Evolutionary conservation across 2,113 vertebrate genomes (phyloP).

Genomic region (Hypocryptadius cinnamomeus): DNA sequence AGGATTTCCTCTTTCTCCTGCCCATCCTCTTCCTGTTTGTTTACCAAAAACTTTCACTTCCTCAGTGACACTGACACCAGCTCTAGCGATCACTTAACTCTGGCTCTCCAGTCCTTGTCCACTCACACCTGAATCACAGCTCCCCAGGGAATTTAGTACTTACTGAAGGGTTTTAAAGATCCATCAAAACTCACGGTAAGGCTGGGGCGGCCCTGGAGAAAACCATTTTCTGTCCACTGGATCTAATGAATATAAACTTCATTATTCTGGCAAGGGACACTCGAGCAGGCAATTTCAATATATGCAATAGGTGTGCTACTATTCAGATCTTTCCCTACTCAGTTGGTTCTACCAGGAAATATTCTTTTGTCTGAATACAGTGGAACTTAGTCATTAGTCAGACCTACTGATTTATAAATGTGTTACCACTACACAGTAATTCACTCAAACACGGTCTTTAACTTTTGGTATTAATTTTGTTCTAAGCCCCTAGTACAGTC

Average conservation of each 20-base stretch:
- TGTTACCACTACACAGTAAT: neutral
- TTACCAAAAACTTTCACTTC: slow-evolving; percentile 49
- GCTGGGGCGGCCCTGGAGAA: neutral
- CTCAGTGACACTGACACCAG: neutral
- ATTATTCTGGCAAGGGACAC: neutral
- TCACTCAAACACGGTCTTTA: neutral
- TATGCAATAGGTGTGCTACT: neutral
- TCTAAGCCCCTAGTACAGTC: neutral
- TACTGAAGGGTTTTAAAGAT: neutral
- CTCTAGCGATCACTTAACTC: neutral
- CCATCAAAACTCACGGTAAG: neutral
- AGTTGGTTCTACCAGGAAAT: neutral
- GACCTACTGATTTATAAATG: neutral
- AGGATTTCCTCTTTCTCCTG: slow-evolving; percentile 47
- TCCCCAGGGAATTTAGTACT: neutral
- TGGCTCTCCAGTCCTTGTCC: neutral
- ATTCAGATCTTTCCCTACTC: neutral
- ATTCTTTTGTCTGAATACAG: neutral
- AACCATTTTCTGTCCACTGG: neutral
- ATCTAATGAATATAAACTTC: neutral
- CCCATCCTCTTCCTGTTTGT: slow-evolving; percentile 31
- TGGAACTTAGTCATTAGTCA: neutral
- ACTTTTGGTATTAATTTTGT: neutral
- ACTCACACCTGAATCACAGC: neutral
- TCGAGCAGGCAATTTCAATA: neutral